Percentiles rank a stretch among this genome's conserved stretches.
Evolutionary conservation across 2,113 vertebrate genomes (phyloP).

Genomic region (Butorides virescens): DNA sequence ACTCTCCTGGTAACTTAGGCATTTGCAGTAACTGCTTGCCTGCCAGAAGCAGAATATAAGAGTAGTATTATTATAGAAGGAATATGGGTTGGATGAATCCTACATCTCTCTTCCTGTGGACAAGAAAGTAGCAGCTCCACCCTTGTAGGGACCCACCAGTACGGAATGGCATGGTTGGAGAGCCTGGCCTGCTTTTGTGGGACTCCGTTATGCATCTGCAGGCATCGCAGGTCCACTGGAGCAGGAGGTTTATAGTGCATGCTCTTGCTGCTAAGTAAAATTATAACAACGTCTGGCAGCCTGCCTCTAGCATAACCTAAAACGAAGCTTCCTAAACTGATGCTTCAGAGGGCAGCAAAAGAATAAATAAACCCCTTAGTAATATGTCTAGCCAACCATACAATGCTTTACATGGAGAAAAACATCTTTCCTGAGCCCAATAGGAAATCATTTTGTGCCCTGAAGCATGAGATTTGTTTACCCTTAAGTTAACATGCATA

Average conservation of each 20-base stretch:
- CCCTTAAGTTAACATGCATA: constrained; percentile 51
- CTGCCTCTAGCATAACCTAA: constrained; percentile 43
- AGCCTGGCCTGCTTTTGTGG: background rate
- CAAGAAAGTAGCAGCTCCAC: background rate
- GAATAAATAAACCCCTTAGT: constrained; percentile 36
- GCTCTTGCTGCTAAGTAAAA: background rate
- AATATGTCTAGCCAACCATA: constrained; percentile 19
- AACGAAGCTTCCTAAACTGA: background rate
- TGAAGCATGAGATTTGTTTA: constrained; percentile 58
- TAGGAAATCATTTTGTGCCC: constrained; percentile 62
- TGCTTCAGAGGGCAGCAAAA: constrained; percentile 52
- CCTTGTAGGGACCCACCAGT: background rate
- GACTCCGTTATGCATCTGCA: background rate
- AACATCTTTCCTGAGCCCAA: constrained; percentile 55
- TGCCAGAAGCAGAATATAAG: background rate
- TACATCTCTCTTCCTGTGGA: background rate
- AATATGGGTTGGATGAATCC: background rate
- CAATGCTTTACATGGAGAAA: constrained; percentile 40
- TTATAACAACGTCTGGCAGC: background rate
- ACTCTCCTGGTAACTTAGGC: fast-evolving
- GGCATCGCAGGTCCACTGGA: background rate
- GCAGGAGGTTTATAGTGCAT: background rate
- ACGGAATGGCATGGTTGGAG: background rate
- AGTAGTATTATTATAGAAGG: fast-evolving
- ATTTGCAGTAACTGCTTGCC: background rate